Percentiles rank a stretch among this genome's conserved stretches.
These are phyloP conservation scores for Platysternon megacephalum DNA, from an alignment of 2,113 vertebrate species.

Conservation along the genomic window DNA sequence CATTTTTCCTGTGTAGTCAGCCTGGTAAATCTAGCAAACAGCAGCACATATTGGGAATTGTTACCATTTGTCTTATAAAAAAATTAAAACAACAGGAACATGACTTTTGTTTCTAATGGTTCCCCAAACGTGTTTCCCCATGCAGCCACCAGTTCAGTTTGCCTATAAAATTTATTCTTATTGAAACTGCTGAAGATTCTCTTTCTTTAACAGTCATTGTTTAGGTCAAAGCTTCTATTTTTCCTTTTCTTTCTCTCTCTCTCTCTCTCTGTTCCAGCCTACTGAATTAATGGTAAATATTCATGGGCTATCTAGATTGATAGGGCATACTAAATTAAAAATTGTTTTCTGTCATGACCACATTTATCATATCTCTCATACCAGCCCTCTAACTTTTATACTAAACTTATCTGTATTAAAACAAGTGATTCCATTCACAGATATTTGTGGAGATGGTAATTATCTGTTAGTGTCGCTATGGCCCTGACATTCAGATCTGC, in stretches of 20 bases:
- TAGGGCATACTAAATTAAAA: slow-evolving; percentile 81
- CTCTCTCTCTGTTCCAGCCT: not conserved
- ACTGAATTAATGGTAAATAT: slow-evolving; percentile 77
- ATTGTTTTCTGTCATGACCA: slow-evolving; percentile 76
- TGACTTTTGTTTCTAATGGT: not conserved
- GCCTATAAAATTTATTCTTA: not conserved
- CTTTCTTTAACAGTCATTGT: slow-evolving; percentile 44
- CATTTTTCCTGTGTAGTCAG: not conserved
- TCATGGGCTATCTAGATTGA: slow-evolving; percentile 78
- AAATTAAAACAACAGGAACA: not conserved
- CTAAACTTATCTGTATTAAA: slow-evolving; percentile 69
- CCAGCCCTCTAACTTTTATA: slow-evolving; percentile 66
- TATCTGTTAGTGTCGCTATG: slow-evolving; percentile 64
- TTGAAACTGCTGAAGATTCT: slow-evolving; percentile 36
- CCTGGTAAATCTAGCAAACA: slow-evolving; percentile 23
- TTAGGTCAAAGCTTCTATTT: slow-evolving; percentile 51
- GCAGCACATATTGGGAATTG: not conserved
- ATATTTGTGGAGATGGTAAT: slow-evolving; percentile 74
- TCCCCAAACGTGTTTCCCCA: not conserved
- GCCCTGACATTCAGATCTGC: slow-evolving; percentile 42
- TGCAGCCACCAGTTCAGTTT: not conserved
- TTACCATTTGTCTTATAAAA: not conserved
- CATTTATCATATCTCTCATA: slow-evolving; percentile 76
- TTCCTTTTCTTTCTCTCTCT: not conserved
- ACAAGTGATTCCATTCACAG: slow-evolving; percentile 68